These are phyloP conservation scores for Eumerus sabulonum DNA, from an alignment of 2,888 invertebrate genomes.

Conservation along the genomic window DNA sequence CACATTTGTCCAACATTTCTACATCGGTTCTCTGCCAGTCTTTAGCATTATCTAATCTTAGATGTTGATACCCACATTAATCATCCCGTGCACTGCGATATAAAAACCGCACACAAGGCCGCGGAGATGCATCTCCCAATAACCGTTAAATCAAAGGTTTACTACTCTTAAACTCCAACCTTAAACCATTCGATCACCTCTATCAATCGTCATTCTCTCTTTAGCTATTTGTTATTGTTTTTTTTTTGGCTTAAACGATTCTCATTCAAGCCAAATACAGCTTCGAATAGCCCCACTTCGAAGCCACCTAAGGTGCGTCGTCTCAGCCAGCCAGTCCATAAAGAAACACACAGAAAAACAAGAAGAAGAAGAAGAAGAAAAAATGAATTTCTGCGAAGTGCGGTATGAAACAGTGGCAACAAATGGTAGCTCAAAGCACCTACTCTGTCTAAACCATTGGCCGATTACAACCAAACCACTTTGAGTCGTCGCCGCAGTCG, in stretches of 20 bases:
- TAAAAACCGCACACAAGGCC: no score
- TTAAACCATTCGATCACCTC: background rate
- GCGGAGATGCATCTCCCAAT: no score
- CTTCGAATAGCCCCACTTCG: slow-evolving; percentile 50
- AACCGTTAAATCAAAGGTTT: background rate
- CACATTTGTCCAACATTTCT: no score
- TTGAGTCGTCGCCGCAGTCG: slow-evolving; percentile 51
- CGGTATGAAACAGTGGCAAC: slow-evolving; percentile 49
- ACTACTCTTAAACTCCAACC: slow-evolving; percentile 34
- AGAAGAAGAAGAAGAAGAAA: slow-evolving; percentile 36
- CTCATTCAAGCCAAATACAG: slow-evolving; percentile 27
- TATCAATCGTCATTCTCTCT: slow-evolving; percentile 35
- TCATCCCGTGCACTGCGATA: no score
- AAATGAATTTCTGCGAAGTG: slow-evolving; percentile 46
- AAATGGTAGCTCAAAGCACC: slow-evolving; percentile 55
- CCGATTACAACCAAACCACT: slow-evolving; percentile 57
- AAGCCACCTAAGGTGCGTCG: slow-evolving; percentile 41
- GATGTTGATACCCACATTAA: no score
- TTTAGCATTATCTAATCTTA: no score
- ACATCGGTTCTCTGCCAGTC: no score
- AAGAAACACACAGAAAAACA: slow-evolving; percentile 35
- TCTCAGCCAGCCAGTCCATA: slow-evolving; percentile 27
- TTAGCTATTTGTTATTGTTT: no score
- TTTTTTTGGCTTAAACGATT: slow-evolving; percentile 22
- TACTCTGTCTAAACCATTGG: slow-evolving; percentile 42